A percentile compares a stretch with the other conserved stretches of the same genome.
phyloP scores from a whole-genome alignment of 2,113 vertebrate species.

The Scalopus aquaticus region DNA sequence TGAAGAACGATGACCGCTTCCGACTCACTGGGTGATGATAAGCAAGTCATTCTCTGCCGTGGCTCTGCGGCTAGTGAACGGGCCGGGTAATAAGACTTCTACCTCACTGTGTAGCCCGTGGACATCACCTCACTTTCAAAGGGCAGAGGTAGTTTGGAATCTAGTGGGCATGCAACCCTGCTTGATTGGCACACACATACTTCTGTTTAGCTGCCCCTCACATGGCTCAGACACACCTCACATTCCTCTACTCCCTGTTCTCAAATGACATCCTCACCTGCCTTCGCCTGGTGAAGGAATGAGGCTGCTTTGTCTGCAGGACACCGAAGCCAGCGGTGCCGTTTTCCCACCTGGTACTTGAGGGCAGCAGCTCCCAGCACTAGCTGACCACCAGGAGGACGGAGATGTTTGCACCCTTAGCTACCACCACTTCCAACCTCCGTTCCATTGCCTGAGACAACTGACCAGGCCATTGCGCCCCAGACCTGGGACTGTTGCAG shows the following conservation, averaged over 20 bases:
- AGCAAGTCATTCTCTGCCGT: background rate
- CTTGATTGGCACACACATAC: background rate
- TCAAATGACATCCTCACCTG: background rate
- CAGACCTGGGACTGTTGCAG: background rate
- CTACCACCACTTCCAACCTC: background rate
- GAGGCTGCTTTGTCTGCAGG: background rate
- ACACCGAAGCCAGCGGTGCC: conserved; percentile 19
- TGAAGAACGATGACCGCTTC: background rate
- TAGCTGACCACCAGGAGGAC: background rate
- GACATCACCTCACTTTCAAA: background rate
- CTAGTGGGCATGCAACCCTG: background rate
- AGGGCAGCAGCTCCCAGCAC: background rate
- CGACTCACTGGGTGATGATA: background rate
- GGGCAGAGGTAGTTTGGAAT: conserved; percentile 67
- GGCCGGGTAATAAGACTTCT: background rate
- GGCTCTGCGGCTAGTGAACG: background rate
- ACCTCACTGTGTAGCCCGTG: background rate
- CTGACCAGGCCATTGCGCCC: background rate
- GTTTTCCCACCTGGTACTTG: background rate
- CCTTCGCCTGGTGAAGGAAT: background rate
- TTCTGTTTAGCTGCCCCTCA: background rate
- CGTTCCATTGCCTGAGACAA: background rate
- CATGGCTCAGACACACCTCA: background rate
- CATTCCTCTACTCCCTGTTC: background rate
- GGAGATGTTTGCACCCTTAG: background rate